These are phyloP conservation scores for Perodicticus potto DNA, from an alignment of 2,797 vertebrate genomes.

Conservation along the genomic window DNA sequence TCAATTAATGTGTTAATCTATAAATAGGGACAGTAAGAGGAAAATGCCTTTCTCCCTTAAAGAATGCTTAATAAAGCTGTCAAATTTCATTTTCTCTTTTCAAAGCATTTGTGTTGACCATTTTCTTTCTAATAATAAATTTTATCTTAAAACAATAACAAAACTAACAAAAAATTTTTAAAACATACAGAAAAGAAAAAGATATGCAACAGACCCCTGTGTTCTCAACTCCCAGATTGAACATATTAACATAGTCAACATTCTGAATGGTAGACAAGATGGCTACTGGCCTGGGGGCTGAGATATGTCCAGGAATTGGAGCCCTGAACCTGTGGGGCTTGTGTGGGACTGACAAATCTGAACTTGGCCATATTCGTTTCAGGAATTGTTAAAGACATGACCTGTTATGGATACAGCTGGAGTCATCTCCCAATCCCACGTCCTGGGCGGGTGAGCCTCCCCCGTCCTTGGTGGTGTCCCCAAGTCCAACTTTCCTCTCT, in stretches of 20 bases:
- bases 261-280: not conserved
- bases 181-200: not conserved
- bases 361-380: not conserved
- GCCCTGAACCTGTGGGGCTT: not conserved
- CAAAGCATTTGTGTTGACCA: not conserved
- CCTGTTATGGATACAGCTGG: not conserved
- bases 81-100: not conserved
- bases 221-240: not conserved
- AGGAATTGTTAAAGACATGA: not conserved
- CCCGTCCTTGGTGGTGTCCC: not conserved
- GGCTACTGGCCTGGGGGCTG: not conserved
- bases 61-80: not conserved
- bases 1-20: not conserved
- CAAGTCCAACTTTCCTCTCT: not conserved
- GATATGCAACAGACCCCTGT: not conserved
- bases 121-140: not conserved
- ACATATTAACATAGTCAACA: not conserved
- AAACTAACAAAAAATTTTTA: not conserved
- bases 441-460: rapidly evolving
- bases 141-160: not conserved
- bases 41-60: not conserved
- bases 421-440: rapidly evolving
- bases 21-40: not conserved
- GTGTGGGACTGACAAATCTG: not conserved
- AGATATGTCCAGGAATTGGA: not conserved